phyloP scores from a whole-genome alignment of 2,888 invertebrate species.

The Pemphredon lugubris region DNA sequence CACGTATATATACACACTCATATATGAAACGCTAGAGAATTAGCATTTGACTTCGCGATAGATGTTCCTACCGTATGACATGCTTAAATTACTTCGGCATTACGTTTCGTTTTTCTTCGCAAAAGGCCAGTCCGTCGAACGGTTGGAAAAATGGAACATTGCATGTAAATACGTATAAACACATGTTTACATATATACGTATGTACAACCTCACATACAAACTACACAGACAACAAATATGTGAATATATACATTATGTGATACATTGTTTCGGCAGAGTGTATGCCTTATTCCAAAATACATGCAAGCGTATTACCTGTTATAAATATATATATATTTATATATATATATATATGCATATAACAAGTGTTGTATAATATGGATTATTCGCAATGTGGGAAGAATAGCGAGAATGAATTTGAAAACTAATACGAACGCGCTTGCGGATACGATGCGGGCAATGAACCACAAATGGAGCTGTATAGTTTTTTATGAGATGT shows the following conservation, averaged over 20 bases:
- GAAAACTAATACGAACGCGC: too few relatives aligned
- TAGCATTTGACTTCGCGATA: conserved; percentile 38
- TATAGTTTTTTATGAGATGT: conserved; percentile 35
- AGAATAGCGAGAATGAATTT: conserved; percentile 33
- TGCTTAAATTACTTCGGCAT: background rate
- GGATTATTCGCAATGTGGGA: conserved; percentile 22
- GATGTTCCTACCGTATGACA: conserved; percentile 50
- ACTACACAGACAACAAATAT: conserved; percentile 5
- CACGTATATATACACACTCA: conserved; percentile 14
- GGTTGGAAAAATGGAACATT: background rate
- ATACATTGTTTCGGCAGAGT: conserved; percentile 48
- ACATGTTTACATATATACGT: conserved; percentile 6
- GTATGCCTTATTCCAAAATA: conserved; percentile 17
- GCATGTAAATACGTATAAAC: background rate
- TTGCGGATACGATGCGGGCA: background rate
- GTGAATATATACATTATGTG: conserved; percentile 52
- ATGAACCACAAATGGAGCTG: conserved; percentile 11
- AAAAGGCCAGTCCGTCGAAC: background rate
- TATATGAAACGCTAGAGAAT: conserved; percentile 24
- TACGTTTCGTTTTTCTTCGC: background rate
- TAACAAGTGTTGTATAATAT: conserved; percentile 44
- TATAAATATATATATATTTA: conserved; percentile 15
- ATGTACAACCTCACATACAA: too few relatives aligned
- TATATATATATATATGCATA: conserved; percentile 23
- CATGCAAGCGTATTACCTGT: conserved; percentile 46